These are phyloP conservation scores for Apostichopus californicus DNA, from an alignment of 35 echinoderm and acorn worm species.

Conservation along the genomic window DNA sequence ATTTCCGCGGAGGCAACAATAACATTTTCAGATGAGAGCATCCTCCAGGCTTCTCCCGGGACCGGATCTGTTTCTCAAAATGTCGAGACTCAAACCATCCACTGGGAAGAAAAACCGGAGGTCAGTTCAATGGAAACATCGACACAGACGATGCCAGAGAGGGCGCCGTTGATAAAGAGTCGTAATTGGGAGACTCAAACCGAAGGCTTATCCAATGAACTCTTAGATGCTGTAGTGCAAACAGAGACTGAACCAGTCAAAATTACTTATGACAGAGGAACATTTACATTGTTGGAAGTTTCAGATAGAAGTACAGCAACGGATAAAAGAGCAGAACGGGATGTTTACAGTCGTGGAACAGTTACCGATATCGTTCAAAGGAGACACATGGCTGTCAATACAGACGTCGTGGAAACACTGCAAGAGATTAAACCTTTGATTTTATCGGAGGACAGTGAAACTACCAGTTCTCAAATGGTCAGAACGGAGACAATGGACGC, in stretches of 20 bases:
- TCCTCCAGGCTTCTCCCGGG: not conserved
- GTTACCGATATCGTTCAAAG: constrained; percentile 41
- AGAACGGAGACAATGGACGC: not conserved
- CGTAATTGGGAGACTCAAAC: constrained; percentile 19
- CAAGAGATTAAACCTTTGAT: not conserved
- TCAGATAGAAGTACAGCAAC: constrained; percentile 41
- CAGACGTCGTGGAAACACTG: not conserved
- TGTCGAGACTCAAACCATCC: constrained; percentile 6
- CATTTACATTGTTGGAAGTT: constrained; percentile 14
- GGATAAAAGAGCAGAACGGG: constrained; percentile 1
- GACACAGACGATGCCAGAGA: constrained; percentile 2
- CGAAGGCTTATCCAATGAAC: not conserved
- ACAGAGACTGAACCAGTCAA: constrained; percentile 18
- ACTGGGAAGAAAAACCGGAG: not conserved
- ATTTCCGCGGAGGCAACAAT: not conserved
- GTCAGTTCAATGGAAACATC: not conserved
- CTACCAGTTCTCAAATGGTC: not conserved
- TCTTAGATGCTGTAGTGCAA: not conserved
- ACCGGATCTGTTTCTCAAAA: not conserved
- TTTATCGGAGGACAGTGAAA: not conserved
- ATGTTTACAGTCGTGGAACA: constrained; percentile 32
- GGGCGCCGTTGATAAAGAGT: constrained; percentile 24
- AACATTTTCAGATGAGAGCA: not conserved
- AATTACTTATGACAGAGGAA: constrained; percentile 45
- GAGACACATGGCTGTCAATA: constrained; percentile 54